These are phyloP conservation scores for Trissolcus brochymenae DNA, from an alignment of 2,888 invertebrate genomes.

Conservation along the genomic window DNA sequence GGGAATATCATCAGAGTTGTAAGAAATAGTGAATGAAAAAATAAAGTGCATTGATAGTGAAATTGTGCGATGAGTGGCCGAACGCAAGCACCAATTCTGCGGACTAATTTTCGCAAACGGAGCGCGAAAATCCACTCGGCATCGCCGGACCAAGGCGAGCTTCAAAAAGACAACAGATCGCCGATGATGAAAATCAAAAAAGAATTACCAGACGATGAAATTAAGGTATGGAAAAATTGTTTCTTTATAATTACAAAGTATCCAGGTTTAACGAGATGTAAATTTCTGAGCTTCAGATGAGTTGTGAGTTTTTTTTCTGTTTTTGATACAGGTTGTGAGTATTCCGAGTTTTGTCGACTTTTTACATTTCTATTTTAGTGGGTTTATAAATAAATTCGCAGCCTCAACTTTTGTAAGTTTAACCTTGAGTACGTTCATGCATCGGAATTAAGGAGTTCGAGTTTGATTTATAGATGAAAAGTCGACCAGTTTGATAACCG, in stretches of 20 bases:
- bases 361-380: constrained; percentile 40
- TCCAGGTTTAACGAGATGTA: neutral
- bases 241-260: neutral
- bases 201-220: constrained; percentile 58
- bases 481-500: neutral
- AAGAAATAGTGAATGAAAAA: neutral
- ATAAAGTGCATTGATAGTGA: constrained; percentile 5
- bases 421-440: constrained; percentile 39
- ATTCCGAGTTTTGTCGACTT: constrained; percentile 12
- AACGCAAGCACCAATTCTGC: constrained; percentile 54
- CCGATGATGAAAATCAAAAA: constrained; percentile 55
- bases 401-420: constrained; percentile 38
- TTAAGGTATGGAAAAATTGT: constrained; percentile 35
- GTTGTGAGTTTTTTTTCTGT: neutral
- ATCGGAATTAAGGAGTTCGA: constrained; percentile 9
- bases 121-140: constrained; percentile 41
- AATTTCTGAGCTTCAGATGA: neutral
- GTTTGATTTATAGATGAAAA: constrained; percentile 2
- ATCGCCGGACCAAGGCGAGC: constrained; percentile 44
- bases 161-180: constrained; percentile 19
- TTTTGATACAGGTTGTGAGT: constrained; percentile 4
- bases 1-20: no score
- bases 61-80: constrained; percentile 49
- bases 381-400: constrained; percentile 42
- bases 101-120: constrained; percentile 54